A percentile compares a stretch with the other conserved stretches of the same genome.
phyloP scores from a whole-genome alignment of 92 coral and sea anemone genomes.

The Paragorgia papillata region DNA sequence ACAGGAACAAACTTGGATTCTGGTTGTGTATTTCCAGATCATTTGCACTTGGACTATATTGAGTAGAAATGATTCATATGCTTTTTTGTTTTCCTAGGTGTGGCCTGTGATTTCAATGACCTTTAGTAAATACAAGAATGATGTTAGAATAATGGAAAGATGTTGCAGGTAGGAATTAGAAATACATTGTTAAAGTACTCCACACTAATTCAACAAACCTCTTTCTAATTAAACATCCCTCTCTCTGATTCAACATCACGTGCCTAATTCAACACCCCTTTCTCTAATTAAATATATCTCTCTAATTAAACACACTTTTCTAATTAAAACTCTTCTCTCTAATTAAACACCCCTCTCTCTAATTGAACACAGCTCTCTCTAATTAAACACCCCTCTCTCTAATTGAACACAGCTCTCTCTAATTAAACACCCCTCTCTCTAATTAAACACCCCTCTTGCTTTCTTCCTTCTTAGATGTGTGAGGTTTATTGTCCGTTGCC shows the following conservation, averaged over 20 bases:
- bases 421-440: too few relatives aligned
- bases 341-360: too few relatives aligned
- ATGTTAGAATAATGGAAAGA: constrained; percentile 78
- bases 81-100: constrained; percentile 48
- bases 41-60: too few relatives aligned
- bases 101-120: constrained; percentile 86
- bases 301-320: neutral
- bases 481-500: constrained; percentile 92
- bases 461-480: constrained; percentile 67
- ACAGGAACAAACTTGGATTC: too few relatives aligned
- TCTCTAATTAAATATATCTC: too few relatives aligned
- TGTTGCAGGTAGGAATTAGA: constrained; percentile 84
- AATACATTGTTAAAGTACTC: neutral
- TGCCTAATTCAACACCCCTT: neutral
- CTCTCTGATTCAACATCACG: too few relatives aligned
- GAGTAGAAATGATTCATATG: too few relatives aligned
- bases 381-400: too few relatives aligned
- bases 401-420: neutral
- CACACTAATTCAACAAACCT: neutral
- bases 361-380: neutral
- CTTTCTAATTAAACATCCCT: too few relatives aligned
- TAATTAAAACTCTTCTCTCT: too few relatives aligned
- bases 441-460: neutral
- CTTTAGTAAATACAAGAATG: constrained; percentile 75
- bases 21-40: too few relatives aligned